A percentile compares a stretch with the other conserved stretches of the same genome.
phyloP scores from a whole-genome alignment of 2,888 invertebrate species.

The Pycnomerus fuliginosus region DNA sequence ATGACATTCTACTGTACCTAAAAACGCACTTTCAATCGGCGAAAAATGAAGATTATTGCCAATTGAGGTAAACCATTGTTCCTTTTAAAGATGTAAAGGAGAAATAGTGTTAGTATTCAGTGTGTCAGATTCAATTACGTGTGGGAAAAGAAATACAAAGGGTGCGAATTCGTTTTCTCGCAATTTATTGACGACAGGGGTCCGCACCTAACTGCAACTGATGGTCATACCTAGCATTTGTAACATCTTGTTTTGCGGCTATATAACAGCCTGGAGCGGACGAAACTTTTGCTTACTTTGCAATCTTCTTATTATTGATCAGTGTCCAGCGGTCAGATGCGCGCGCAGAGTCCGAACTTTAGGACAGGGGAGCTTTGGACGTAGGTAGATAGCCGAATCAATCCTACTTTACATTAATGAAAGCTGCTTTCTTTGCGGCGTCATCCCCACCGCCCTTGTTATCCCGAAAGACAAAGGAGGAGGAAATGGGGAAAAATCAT shows the following conservation, averaged over 20 bases:
- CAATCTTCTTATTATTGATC: constrained; percentile 57
- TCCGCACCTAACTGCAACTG: too few species aligned
- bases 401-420: constrained; percentile 46
- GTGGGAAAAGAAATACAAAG: too few species aligned
- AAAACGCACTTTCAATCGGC: too few species aligned
- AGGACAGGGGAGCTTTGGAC: constrained; percentile 30
- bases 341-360: constrained; percentile 51
- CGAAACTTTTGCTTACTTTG: constrained; percentile 55
- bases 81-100: too few species aligned
- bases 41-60: too few species aligned
- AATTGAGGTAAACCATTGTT: too few species aligned
- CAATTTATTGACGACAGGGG: too few species aligned
- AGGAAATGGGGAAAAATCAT: not conserved
- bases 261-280: constrained; percentile 33
- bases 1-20: too few species aligned
- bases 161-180: too few species aligned
- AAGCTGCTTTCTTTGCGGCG: constrained; percentile 39
- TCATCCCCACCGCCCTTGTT: constrained; percentile 14
- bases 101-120: too few species aligned
- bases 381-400: constrained; percentile 39
- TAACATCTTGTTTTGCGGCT: constrained; percentile 32
- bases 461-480: constrained; percentile 12
- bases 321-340: constrained; percentile 55
- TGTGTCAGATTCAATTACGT: too few species aligned
- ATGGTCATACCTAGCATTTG: too few species aligned